Base-by-base conservation (phyloP, 2,113 vertebrate genomes). In the Cisticola juncidis region DNA sequence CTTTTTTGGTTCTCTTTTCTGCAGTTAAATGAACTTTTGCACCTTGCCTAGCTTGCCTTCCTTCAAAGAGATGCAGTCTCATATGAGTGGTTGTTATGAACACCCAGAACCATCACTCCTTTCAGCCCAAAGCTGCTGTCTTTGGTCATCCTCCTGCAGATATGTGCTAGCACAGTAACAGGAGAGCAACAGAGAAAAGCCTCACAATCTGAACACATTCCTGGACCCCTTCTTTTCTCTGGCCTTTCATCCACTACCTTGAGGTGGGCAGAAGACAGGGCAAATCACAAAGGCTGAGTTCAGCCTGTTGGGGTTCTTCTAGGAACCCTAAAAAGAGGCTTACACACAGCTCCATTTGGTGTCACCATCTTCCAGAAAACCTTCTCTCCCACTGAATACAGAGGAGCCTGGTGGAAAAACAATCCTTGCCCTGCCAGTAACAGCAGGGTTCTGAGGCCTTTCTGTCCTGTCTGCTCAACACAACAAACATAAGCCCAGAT, bases 151-250 rank as follows among this genome's bases (percentile, higher is more conserved):
- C 8, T 78, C 28, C 45, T 31, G 44, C 22, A 45, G 42, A 69
- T 4, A 24, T 0, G 0, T 13, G 23, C 22, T 23, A 50, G 28
- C 22, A 28, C 13, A 42, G 3, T 4, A 70, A 87, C 0, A 0
- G 1, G 2, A 86, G 42, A 16, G 56, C 22, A 72, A 62, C 14
- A 14, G 15, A 70, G 23, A 62, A n/a, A 65, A 68, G 20, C n/a
- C 40, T 73, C 48, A 65, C 3, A 36, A 21, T 12, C 20, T 23
- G 36, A n/a, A 40, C 14, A 14, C 10, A 14, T 14, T 70, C 25
- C 25, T 57, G 50, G 21, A 70, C 47, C 18, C 29, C 16, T 84
- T 53, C 51, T 38, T 38, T 13, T 72, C 36, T 23, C 45, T 76
- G 50, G 16, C 11, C 11, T 94, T 69, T 45, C n/a, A 38, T 11